phyloP scores from a whole-genome alignment of 2,888 invertebrate genomes.

The Synanthedon myopaeformis region DNA sequence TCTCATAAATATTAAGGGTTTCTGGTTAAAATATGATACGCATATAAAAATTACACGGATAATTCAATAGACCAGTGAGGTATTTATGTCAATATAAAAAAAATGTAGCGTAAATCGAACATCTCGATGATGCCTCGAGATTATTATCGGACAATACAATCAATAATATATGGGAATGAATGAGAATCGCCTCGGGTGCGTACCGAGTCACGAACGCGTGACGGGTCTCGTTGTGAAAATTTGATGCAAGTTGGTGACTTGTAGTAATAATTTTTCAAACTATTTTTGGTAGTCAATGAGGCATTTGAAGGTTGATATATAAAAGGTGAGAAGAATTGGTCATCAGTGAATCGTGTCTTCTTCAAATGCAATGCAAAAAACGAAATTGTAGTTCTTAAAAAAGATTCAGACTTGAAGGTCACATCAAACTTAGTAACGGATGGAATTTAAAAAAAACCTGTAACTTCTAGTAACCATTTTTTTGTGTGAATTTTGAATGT shows the following conservation, averaged over 20 bases:
- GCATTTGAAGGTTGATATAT: constrained; percentile 19
- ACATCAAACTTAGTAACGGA: no score
- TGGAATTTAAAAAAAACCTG: no score
- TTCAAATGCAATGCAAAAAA: no score
- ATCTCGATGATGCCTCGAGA: constrained; percentile 19
- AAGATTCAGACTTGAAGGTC: no score
- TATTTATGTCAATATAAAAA: no score
- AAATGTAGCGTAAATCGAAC: constrained; percentile 7
- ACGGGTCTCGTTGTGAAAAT: constrained; percentile 18
- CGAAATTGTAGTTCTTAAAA: no score
- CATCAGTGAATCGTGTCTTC: neutral
- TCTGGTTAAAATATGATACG: no score
- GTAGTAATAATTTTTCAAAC: constrained; percentile 20
- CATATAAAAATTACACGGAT: no score
- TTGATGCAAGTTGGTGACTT: constrained; percentile 16
- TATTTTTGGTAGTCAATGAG: constrained; percentile 30
- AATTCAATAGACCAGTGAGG: no score
- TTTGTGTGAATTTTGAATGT: no score
- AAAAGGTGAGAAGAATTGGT: neutral
- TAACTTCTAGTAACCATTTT: no score
- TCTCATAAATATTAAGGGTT: no score
- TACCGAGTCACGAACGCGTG: constrained; percentile 15
- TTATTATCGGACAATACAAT: constrained; percentile 43
- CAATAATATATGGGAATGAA: constrained; percentile 26
- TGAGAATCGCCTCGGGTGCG: constrained; percentile 6